Evolutionary conservation across 2,113 vertebrate genomes (phyloP).

Genomic region (Electrona antarctica): DNA sequence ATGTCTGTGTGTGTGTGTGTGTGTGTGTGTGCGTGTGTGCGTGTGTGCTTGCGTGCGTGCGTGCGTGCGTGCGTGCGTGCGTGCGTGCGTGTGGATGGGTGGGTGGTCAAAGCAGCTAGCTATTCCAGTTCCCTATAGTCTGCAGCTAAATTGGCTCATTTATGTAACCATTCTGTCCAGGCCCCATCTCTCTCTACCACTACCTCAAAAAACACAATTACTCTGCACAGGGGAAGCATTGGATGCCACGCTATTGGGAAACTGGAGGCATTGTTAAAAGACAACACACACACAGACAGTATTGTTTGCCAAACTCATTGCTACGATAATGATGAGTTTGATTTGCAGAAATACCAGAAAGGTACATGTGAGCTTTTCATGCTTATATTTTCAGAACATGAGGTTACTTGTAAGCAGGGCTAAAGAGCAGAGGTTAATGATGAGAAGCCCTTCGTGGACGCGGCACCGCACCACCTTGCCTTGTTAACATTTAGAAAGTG

Average conservation of each 20-base stretch:
- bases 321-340: conserved; percentile 56
- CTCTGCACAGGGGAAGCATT: conserved; percentile 50
- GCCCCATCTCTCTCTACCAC: conserved; percentile 40
- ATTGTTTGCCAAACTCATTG: conserved; percentile 50
- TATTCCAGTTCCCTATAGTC: conserved; percentile 55
- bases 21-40: conserved; percentile 31
- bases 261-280: conserved; percentile 49
- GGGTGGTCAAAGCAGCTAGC: conserved; percentile 38
- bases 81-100: conserved; percentile 12
- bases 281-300: conserved; percentile 27
- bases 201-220: conserved; percentile 44
- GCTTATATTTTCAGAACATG: conserved; percentile 14
- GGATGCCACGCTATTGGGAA: conserved; percentile 38
- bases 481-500: no score
- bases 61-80: conserved; percentile 20
- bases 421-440: conserved; percentile 14
- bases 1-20: neutral
- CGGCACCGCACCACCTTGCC: neutral
- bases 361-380: conserved; percentile 29
- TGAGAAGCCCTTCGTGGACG: neutral
- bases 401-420: conserved; percentile 22
- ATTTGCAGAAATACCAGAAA: conserved; percentile 31
- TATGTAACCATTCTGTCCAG: conserved; percentile 57
- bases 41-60: conserved; percentile 1
- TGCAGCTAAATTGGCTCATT: conserved; percentile 69